These are phyloP conservation scores for Eufriesea mexicana DNA, from an alignment of 1,140 invertebrate species.

Conservation along the genomic window DNA sequence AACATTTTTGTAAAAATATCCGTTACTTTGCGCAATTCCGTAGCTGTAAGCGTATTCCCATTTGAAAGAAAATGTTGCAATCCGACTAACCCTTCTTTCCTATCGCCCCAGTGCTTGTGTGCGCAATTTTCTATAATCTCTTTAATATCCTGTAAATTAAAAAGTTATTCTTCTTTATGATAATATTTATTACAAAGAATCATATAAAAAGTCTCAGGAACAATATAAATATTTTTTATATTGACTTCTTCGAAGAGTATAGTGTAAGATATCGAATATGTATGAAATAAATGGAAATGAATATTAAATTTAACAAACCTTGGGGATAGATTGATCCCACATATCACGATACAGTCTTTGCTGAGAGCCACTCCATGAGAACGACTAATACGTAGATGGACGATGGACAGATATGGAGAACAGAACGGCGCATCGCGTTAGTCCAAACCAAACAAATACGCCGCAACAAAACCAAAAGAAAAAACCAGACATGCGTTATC, in stretches of 20 bases:
- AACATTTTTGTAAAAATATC: slow-evolving; percentile 98
- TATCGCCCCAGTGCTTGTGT: slow-evolving; percentile 94
- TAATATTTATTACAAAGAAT: neutral
- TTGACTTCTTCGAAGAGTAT: neutral
- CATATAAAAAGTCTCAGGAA: neutral
- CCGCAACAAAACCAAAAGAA: slow-evolving; percentile 76
- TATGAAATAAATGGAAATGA: slow-evolving; percentile 40
- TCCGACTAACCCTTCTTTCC: slow-evolving; percentile 94
- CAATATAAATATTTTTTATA: neutral
- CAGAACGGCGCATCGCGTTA: slow-evolving; percentile 72
- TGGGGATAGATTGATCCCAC: slow-evolving; percentile 84
- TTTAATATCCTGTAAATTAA: slow-evolving; percentile 88
- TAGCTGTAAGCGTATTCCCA: slow-evolving; percentile 86
- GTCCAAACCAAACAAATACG: slow-evolving; percentile 77
- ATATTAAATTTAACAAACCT: slow-evolving; percentile 81
- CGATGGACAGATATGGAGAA: slow-evolving; percentile 69
- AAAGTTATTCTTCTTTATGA: neutral
- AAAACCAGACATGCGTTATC: slow-evolving; percentile 76
- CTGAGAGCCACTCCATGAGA: slow-evolving; percentile 91
- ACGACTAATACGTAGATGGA: slow-evolving; percentile 84
- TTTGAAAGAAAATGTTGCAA: slow-evolving; percentile 89
- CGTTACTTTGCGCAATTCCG: slow-evolving; percentile 91
- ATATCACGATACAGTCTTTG: slow-evolving; percentile 87
- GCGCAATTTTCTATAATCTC: slow-evolving; percentile 94
- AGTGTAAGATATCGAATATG: neutral